Conservation (phyloP, 2,888 invertebrate genomes). For the Chymomyza amoena region DNA sequence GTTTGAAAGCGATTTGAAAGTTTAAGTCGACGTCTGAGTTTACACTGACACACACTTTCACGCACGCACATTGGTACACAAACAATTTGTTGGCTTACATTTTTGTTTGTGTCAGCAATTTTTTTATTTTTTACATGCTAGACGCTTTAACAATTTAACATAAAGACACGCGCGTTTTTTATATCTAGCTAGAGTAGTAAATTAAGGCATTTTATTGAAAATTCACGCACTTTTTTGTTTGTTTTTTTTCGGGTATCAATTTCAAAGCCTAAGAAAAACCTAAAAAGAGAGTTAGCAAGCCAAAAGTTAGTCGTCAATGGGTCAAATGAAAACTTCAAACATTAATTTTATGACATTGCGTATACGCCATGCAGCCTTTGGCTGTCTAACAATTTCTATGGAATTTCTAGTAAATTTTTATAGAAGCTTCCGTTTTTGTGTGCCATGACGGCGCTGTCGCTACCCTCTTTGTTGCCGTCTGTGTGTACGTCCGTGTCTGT, state of each 20-base stretch:
- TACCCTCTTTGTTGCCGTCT: constrained; percentile 23
- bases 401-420: constrained; percentile 35
- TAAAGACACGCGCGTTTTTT: constrained; percentile 36
- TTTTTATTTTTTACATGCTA: neutral
- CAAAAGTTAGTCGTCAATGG: neutral
- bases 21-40: neutral
- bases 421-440: constrained; percentile 21
- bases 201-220: constrained; percentile 11
- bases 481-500: constrained; percentile 17
- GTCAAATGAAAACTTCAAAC: constrained; percentile 45
- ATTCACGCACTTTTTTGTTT: constrained; percentile 2
- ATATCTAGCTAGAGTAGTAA: constrained; percentile 15
- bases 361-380: constrained; percentile 37
- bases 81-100: constrained; percentile 28
- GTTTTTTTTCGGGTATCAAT: constrained; percentile 9
- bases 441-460: neutral
- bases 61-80: neutral
- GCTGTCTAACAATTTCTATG: constrained; percentile 22
- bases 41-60: neutral
- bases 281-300: neutral
- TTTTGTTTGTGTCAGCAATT: constrained; percentile 25
- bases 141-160: constrained; percentile 15
- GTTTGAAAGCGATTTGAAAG: neutral
- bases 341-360: constrained; percentile 56
- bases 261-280: neutral